These are phyloP conservation scores for Dastarcus helophoroides DNA, from an alignment of 2,888 invertebrate species.

Conservation along the genomic window DNA sequence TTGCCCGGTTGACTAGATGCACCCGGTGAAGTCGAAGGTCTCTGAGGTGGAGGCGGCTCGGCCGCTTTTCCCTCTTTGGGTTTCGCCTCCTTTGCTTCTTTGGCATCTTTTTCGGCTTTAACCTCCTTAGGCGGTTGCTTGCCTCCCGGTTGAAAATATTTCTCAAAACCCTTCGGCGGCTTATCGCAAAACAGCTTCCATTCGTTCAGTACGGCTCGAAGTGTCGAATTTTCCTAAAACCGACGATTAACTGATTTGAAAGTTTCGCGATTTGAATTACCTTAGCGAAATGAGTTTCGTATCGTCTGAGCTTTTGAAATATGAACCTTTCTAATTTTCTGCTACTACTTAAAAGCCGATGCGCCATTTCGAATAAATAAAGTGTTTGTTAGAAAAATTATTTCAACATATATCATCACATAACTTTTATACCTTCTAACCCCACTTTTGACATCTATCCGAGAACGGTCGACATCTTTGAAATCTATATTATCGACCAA, in stretches of 20 bases:
- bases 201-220: conserved; percentile 48
- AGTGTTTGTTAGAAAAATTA: conserved; percentile 3
- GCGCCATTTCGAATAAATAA: conserved; percentile 42
- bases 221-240: conserved; percentile 42
- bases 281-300: conserved; percentile 26
- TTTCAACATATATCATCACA: conserved; percentile 9
- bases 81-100: conserved; percentile 22
- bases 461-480: too few relatives aligned
- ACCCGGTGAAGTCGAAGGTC: conserved; percentile 27
- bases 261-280: conserved; percentile 20
- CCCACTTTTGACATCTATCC: conserved; percentile 9
- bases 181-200: conserved; percentile 59
- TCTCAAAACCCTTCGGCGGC: conserved; percentile 89
- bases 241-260: conserved; percentile 11
- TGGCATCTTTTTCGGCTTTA: conserved; percentile 22
- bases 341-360: conserved; percentile 47
- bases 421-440: conserved; percentile 10
- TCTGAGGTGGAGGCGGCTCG: conserved; percentile 35
- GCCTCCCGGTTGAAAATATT: conserved; percentile 66
- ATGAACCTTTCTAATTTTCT: conserved; percentile 43
- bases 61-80: conserved; percentile 33
- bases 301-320: conserved; percentile 29
- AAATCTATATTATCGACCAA: too few relatives aligned
- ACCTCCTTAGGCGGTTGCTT: conserved; percentile 28
- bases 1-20: conserved; percentile 22